A percentile compares a stretch with the other conserved stretches of the same genome.
Evolutionary conservation across 2,797 vertebrate genomes (phyloP).

Genomic region (Clarias pachynema): DNA sequence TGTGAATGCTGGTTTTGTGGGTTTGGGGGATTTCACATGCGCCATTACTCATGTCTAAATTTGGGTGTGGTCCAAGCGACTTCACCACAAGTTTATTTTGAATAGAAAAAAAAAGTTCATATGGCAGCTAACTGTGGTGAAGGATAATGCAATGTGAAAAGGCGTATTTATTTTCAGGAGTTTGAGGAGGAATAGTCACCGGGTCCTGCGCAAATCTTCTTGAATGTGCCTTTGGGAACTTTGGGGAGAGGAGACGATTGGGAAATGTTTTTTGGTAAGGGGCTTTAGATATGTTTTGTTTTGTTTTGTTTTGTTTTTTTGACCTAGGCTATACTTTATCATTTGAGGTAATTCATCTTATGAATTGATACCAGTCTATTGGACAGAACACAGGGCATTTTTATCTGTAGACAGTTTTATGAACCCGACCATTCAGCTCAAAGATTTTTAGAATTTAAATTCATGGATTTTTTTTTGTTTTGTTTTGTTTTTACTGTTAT

Average conservation of each 20-base stretch:
- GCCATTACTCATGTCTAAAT: not conserved
- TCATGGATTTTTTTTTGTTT: too few species aligned
- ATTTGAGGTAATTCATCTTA: slow-evolving; percentile 1
- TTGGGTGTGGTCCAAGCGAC: not conserved
- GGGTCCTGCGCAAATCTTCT: slow-evolving; percentile 27
- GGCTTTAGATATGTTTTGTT: not conserved
- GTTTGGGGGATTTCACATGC: not conserved
- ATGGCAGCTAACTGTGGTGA: slow-evolving; percentile 49
- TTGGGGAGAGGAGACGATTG: not conserved
- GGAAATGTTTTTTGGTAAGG: not conserved
- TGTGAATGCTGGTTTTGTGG: slow-evolving; percentile 24
- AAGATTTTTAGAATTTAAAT: too few species aligned
- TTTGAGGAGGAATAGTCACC: slow-evolving; percentile 33
- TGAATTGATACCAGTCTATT: not conserved
- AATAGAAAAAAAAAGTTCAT: slow-evolving; percentile 21
- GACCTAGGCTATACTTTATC: not conserved
- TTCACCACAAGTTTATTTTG: not conserved
- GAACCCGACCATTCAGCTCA: not conserved
- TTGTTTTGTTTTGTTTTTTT: not conserved
- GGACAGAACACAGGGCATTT: not conserved
- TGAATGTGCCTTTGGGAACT: slow-evolving; percentile 51
- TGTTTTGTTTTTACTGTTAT: too few species aligned
- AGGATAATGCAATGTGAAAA: slow-evolving; percentile 41
- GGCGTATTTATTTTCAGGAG: slow-evolving; percentile 47
- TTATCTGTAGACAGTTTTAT: not conserved